Evolutionary conservation across 1,140 invertebrate species (phyloP).

Genomic region (Nasonia vitripennis): DNA sequence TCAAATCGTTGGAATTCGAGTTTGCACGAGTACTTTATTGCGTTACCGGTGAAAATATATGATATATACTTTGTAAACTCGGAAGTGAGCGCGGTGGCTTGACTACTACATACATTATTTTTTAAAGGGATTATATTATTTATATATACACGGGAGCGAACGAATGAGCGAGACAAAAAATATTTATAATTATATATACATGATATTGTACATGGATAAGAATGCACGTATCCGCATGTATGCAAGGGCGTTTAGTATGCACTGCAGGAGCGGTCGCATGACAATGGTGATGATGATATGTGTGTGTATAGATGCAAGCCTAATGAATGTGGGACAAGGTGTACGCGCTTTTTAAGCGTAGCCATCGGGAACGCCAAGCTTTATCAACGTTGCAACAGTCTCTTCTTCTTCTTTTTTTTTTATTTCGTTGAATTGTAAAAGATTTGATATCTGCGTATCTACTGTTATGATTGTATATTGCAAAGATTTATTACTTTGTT

Average conservation of each 20-base stretch:
- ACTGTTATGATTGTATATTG: not conserved
- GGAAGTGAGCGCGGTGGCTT: not conserved
- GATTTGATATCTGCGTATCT: not conserved
- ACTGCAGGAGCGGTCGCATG: not conserved
- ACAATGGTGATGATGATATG: not conserved
- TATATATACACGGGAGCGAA: not conserved
- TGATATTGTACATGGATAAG: not conserved
- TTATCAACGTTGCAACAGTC: not conserved
- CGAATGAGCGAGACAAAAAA: constrained; percentile 6
- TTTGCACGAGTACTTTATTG: not conserved
- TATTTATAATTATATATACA: constrained; percentile 32
- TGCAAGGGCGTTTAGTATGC: not conserved
- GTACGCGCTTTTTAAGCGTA: not conserved
- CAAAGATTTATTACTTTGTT: not conserved
- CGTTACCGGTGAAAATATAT: not conserved
- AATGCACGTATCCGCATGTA: constrained; percentile 9
- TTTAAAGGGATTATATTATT: constrained; percentile 6
- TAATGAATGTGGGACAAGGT: not conserved
- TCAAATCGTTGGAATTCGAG: not conserved
- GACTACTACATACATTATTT: not conserved
- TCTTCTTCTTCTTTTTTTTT: not conserved
- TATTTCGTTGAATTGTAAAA: not conserved
- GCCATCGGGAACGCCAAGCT: not conserved
- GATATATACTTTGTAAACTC: not conserved
- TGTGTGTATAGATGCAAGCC: not conserved